phyloP scores from a whole-genome alignment of 2,888 invertebrate species.

The Plagiodera versicolora region DNA sequence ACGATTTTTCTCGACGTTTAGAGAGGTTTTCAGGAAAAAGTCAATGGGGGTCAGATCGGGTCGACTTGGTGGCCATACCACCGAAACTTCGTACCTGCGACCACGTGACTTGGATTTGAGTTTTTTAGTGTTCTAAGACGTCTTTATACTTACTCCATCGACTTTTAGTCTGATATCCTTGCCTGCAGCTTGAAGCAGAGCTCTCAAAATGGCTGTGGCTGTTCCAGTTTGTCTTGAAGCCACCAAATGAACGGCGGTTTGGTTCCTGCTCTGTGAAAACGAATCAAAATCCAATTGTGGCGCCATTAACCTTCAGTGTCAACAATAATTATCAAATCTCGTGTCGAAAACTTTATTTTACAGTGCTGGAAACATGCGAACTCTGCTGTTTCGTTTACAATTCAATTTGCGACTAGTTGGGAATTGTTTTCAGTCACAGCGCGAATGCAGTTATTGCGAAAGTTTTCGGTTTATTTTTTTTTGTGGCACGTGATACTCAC shows the following conservation, averaged over 20 bases:
- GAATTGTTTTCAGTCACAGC: not conserved
- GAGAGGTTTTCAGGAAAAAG: too few relatives aligned
- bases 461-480: not conserved
- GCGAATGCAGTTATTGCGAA: not conserved
- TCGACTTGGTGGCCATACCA: too few relatives aligned
- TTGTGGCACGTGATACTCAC: slow-evolving; percentile 62
- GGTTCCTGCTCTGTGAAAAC: slow-evolving; percentile 77
- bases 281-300: slow-evolving; percentile 6
- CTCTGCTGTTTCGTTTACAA: slow-evolving; percentile 10
- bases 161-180: slow-evolving; percentile 85
- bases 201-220: slow-evolving; percentile 86
- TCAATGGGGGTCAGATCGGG: too few relatives aligned
- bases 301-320: not conserved
- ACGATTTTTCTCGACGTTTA: too few relatives aligned
- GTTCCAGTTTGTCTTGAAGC: slow-evolving; percentile 91
- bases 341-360: slow-evolving; percentile 20
- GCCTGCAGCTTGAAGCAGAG: slow-evolving; percentile 83
- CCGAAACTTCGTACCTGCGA: too few relatives aligned
- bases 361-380: slow-evolving; percentile 27
- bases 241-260: slow-evolving; percentile 94
- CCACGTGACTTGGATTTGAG: too few relatives aligned
- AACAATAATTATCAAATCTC: slow-evolving; percentile 22
- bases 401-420: slow-evolving; percentile 3
- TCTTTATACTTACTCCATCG: slow-evolving; percentile 79
- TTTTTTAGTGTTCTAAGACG: too few relatives aligned